Evolutionary conservation across 2,113 vertebrate species (phyloP), one percentile per base, ranked within the genome.

Genomic region (Noturus placidus): DNA sequence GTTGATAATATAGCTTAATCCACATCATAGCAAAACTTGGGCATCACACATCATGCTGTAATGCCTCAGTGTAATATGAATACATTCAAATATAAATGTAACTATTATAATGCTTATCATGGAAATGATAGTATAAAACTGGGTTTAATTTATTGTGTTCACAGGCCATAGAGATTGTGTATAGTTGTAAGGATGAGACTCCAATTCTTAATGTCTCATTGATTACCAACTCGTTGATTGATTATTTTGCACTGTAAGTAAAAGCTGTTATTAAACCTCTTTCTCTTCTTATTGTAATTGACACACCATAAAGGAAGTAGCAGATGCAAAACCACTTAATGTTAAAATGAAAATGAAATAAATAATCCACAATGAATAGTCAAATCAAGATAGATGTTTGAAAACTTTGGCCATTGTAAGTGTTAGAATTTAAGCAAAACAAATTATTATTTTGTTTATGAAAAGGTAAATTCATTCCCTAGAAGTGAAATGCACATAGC

Each of bases 221-320:
- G 84, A 90, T 90, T 87, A 85, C 38, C 30, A 52, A 61, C 27
- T 87, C 61, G 42, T 74, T 83, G 59, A 89, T 79, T 87, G 84
- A 89, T 89, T 85, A 83, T 88, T 65, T 88, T 86, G 86, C 86
- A 82, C 57, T 87, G 84, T 89, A 87, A 89, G 85, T 89, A 85
- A 87, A 81, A 88, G 86, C 78, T 89, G 86, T 85, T 87, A 87
- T 87, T 80, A 87, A 86, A 82, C 76, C 50, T 72, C 72, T 61
- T 30, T 88, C 46, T 33, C 79, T 76, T 80, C 86, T 87, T 88
- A 90, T 80, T 84, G 78, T 82, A 85, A 86, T 83, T 89, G 85
- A 87, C 88, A 90, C 88, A 83, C 59, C 33, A 63, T 89, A 83
- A 87, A 87, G 77, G 57, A 84, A 87, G 87, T 52, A 82, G 54